phyloP scores from a whole-genome alignment of 2,888 invertebrate species.

The Chesias legatella region DNA sequence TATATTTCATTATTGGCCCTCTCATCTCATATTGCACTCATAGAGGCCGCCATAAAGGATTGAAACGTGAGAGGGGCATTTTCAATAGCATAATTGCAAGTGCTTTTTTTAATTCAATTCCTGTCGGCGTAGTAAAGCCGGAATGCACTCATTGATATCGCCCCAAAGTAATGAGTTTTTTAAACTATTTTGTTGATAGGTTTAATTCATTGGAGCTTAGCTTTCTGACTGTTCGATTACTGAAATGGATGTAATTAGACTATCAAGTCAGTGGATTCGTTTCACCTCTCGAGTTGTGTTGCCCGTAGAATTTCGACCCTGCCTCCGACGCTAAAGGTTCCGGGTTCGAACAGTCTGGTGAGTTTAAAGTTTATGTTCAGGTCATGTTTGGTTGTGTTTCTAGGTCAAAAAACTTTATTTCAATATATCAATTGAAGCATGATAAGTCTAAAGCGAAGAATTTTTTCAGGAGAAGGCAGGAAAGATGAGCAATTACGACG shows the following conservation, averaged over 20 bases:
- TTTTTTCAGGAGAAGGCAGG: constrained; percentile 64
- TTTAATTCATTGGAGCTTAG: background rate
- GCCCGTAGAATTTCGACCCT: no score
- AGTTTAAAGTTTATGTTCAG: no score
- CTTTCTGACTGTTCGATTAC: no score
- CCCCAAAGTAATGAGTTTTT: constrained; percentile 62
- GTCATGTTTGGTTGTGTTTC: background rate
- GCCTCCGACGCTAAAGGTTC: no score
- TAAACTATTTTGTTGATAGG: constrained; percentile 33
- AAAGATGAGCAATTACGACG: constrained; percentile 77
- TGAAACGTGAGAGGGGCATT: constrained; percentile 77
- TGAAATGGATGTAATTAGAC: no score
- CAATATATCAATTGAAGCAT: constrained; percentile 26
- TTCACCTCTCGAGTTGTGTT: no score
- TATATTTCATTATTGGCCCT: constrained; percentile 79
- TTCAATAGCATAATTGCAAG: constrained; percentile 79
- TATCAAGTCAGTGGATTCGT: no score
- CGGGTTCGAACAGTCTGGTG: no score
- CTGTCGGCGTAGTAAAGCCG: constrained; percentile 72
- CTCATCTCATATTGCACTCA: constrained; percentile 78
- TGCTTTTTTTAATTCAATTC: constrained; percentile 75
- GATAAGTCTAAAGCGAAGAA: constrained; percentile 41
- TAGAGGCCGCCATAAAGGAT: constrained; percentile 76
- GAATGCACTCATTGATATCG: constrained; percentile 76
- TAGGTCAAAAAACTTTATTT: no score